Evolutionary conservation across 64 coral and sea anemone species (phyloP).

Genomic region (Montipora foliosa): DNA sequence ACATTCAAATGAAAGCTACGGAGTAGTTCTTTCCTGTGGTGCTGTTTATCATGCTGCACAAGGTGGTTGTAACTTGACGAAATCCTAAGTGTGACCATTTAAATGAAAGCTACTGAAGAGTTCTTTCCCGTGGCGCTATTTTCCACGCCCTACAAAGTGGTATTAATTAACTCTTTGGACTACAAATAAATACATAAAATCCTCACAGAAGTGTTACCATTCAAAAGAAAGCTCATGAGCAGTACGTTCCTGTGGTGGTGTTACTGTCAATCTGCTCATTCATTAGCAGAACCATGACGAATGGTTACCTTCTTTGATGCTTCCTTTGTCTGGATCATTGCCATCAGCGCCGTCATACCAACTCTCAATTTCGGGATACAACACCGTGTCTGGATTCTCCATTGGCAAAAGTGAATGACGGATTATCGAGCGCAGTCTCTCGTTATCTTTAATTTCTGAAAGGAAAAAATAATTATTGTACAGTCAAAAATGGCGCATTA

Average conservation of each 20-base stretch:
- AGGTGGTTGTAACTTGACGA: too few species aligned
- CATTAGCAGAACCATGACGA: slow-evolving; percentile 20
- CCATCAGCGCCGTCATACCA: slow-evolving; percentile 21
- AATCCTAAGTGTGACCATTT: not conserved
- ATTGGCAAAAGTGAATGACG: slow-evolving; percentile 84
- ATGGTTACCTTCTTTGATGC: slow-evolving; percentile 15
- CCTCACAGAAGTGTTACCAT: slow-evolving; percentile 2
- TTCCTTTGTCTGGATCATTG: not conserved
- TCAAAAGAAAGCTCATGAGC: not conserved
- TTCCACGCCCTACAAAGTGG: too few species aligned
- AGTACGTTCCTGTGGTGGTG: too few species aligned
- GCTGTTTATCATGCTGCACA: not conserved
- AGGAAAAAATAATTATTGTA: not conserved
- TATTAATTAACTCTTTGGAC: not conserved
- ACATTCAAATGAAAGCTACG: slow-evolving; percentile 5
- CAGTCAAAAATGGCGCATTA: not conserved
- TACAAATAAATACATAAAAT: not conserved
- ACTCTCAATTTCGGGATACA: slow-evolving; percentile 28
- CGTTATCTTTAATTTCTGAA: slow-evolving; percentile 82
- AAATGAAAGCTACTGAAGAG: slow-evolving; percentile 3
- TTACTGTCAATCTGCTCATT: not conserved
- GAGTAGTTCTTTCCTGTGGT: not conserved
- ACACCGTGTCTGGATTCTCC: slow-evolving; percentile 86
- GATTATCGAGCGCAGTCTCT: slow-evolving; percentile 83
- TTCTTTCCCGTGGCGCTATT: not conserved